A percentile compares a stretch with the other conserved stretches of the same genome.
Evolutionary conservation across 2,888 invertebrate genomes (phyloP).

Genomic region (Pinctada fucata): DNA sequence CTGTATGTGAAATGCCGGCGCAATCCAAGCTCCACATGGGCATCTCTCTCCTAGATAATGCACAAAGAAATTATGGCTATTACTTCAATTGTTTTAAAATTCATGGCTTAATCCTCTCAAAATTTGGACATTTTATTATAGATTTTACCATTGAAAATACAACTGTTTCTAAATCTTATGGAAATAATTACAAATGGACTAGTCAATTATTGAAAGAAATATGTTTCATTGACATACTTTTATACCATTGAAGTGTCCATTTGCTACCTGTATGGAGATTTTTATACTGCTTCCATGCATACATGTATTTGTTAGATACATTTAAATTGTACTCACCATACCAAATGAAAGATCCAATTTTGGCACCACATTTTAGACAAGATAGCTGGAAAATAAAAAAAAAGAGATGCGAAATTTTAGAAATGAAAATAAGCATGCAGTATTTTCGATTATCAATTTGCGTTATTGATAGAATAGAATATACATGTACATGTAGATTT

Average conservation of each 20-base stretch:
- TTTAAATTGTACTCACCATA: conserved; percentile 80
- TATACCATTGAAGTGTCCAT: too few relatives aligned
- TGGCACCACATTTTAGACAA: conserved; percentile 90
- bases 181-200: too few relatives aligned
- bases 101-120: not conserved
- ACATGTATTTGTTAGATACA: not conserved
- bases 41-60: conserved; percentile 87
- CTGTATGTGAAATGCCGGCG: conserved; percentile 93
- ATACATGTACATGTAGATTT: too few relatives aligned
- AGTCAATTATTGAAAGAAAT: too few relatives aligned
- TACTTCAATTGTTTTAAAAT: not conserved
- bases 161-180: not conserved
- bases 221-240: too few relatives aligned
- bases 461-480: too few relatives aligned
- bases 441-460: too few relatives aligned
- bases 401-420: not conserved
- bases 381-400: conserved; percentile 62
- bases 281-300: too few relatives aligned
- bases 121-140: not conserved
- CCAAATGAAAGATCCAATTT: conserved; percentile 95
- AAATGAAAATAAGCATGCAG: too few relatives aligned
- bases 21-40: conserved; percentile 92
- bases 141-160: not conserved
- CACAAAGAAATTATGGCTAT: not conserved
- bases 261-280: too few relatives aligned